Evolutionary conservation across 1,140 invertebrate species (phyloP).

Genomic region (Apis cerana): DNA sequence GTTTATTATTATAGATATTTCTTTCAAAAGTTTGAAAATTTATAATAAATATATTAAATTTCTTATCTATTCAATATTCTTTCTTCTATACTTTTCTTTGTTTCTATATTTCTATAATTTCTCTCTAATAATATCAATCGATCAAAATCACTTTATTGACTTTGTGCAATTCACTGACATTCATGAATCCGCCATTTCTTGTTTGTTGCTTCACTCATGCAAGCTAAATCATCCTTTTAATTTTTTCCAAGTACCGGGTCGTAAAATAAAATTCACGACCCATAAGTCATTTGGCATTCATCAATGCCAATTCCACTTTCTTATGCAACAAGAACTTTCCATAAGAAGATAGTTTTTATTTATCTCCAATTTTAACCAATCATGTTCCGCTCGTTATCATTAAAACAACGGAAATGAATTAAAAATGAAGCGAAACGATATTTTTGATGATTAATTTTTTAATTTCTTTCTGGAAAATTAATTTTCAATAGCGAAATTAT

Average conservation of each 20-base stretch:
- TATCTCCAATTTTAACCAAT: neutral
- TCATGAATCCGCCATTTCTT: neutral
- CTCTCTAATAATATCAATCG: neutral
- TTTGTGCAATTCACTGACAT: neutral
- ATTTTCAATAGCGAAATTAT: neutral
- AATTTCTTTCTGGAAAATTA: neutral
- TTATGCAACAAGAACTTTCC: neutral
- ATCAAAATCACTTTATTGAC: neutral
- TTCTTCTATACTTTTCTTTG: neutral
- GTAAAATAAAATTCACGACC: neutral
- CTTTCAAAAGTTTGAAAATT: too few species aligned
- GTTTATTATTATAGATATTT: neutral
- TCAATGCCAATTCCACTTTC: neutral
- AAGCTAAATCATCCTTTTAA: neutral
- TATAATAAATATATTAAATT: neutral
- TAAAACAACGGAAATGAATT: too few species aligned
- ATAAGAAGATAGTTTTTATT: too few species aligned
- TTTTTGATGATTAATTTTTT: neutral
- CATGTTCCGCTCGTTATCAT: neutral
- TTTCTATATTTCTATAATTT: neutral
- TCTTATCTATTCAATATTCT: neutral
- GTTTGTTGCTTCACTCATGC: neutral
- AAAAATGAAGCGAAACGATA: neutral
- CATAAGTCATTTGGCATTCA: neutral
- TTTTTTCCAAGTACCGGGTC: too few species aligned